Conservation (phyloP, 1,140 invertebrate genomes). For the Drosophila oshimai region DNA sequence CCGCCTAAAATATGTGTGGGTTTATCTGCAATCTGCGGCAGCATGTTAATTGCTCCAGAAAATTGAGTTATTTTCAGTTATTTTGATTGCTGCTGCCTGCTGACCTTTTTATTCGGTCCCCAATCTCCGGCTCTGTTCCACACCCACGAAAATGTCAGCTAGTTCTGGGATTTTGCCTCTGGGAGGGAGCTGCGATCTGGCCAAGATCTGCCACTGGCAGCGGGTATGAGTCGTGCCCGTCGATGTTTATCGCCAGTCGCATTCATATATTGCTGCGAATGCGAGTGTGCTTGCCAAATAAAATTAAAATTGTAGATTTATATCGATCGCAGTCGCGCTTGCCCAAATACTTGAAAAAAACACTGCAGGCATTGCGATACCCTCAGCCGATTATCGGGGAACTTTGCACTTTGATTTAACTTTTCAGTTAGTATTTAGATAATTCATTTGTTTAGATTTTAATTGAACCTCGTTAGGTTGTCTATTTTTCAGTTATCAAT, state of each 20-base stretch:
- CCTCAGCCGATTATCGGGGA: background rate
- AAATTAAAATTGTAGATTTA: conserved; percentile 78
- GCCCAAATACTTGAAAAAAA: conserved; percentile 38
- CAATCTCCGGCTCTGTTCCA: conserved; percentile 35
- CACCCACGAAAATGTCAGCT: conserved; percentile 69
- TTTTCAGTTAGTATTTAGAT: too few species aligned
- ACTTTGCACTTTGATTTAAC: background rate
- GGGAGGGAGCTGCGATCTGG: conserved; percentile 43
- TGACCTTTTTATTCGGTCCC: conserved; percentile 63
- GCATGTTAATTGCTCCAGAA: conserved; percentile 77
- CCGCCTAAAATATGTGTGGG: conserved; percentile 61
- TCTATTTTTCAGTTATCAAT: background rate
- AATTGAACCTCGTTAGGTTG: background rate
- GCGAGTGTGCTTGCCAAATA: conserved; percentile 55
- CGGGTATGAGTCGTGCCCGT: conserved; percentile 59
- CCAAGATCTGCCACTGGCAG: conserved; percentile 58
- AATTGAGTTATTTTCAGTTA: conserved; percentile 76
- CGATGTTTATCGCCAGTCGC: conserved; percentile 64
- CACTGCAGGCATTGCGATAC: conserved; percentile 22
- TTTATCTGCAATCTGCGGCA: conserved; percentile 46
- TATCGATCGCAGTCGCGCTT: conserved; percentile 52
- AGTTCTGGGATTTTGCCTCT: conserved; percentile 10
- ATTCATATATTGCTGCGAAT: conserved; percentile 49
- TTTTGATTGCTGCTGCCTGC: conserved; percentile 76
- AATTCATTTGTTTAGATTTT: background rate